Evolutionary conservation across 2,797 vertebrate genomes (phyloP).

Genomic region (Macroramphosus scolopax): DNA sequence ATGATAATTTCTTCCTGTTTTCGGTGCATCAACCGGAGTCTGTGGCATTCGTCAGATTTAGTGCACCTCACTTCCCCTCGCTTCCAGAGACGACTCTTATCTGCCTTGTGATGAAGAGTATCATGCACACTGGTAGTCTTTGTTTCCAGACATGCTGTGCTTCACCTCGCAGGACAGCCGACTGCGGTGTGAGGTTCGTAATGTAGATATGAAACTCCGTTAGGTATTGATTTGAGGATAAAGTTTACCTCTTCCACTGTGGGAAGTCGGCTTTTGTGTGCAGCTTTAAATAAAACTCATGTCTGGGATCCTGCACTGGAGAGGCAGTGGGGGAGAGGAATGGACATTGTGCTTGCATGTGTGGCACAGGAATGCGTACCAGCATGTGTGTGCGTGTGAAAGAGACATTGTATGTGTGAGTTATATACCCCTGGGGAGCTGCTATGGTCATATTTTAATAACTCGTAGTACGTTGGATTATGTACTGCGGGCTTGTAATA

Average conservation of each 20-base stretch:
- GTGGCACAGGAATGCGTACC: conserved; percentile 61
- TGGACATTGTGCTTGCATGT: conserved; percentile 45
- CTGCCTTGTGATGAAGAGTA: conserved; percentile 32
- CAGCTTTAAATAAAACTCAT: conserved; percentile 55
- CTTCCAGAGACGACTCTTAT: conserved; percentile 45
- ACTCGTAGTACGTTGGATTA: conserved; percentile 74
- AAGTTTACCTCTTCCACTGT: conserved; percentile 25
- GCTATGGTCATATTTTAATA: conserved; percentile 81
- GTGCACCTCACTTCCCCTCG: conserved; percentile 48
- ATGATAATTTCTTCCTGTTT: conserved; percentile 44
- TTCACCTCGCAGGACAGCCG: conserved; percentile 32
- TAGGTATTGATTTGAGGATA: conserved; percentile 50
- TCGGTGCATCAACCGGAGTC: conserved; percentile 35
- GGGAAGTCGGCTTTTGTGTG: conserved; percentile 17
- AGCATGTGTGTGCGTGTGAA: conserved; percentile 32
- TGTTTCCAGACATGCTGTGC: conserved; percentile 20
- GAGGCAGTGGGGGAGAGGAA: conserved; percentile 13
- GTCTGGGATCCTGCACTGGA: conserved; percentile 23
- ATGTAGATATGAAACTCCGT: conserved; percentile 45
- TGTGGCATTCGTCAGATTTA: conserved; percentile 45
- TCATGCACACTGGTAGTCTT: conserved; percentile 9
- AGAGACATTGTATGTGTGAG: conserved; percentile 55
- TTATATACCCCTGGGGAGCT: conserved; percentile 69
- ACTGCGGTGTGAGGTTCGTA: conserved; percentile 25
- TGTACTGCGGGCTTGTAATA: conserved; percentile 77